These are phyloP conservation scores for Acrossocheilus fasciatus DNA, from an alignment of 2,797 vertebrate genomes.

Conservation along the genomic window DNA sequence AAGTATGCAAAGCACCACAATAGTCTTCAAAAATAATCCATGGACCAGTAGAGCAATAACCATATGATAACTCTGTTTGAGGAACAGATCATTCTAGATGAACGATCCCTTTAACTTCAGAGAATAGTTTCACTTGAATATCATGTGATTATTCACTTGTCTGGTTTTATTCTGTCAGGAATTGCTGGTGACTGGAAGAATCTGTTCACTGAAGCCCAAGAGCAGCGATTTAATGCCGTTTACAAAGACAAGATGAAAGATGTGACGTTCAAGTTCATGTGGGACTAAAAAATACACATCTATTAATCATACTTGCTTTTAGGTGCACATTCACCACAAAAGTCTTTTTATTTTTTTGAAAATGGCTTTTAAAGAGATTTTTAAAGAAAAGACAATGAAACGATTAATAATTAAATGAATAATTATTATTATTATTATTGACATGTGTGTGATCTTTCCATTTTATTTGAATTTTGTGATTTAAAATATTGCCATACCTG, in stretches of 20 bases:
- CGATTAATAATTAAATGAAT: not conserved
- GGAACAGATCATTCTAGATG: too few species aligned
- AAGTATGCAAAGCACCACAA: not conserved
- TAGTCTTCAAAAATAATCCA: not conserved
- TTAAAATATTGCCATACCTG: not conserved
- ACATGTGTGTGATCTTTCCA: not conserved
- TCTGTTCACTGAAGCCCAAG: constrained; percentile 67
- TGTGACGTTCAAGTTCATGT: constrained; percentile 71
- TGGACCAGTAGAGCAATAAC: too few species aligned
- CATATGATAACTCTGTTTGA: too few species aligned
- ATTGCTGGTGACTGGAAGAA: constrained; percentile 80
- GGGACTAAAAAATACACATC: constrained; percentile 63
- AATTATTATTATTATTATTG: not conserved
- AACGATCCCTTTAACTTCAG: too few species aligned
- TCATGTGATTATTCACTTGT: not conserved
- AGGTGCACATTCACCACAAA: not conserved
- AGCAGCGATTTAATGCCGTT: constrained; percentile 68
- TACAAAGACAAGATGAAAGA: constrained; percentile 75
- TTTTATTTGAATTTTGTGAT: not conserved
- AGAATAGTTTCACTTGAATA: not conserved
- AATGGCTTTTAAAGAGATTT: not conserved
- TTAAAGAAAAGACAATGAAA: not conserved
- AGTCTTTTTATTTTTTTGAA: too few species aligned
- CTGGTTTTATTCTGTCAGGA: constrained; percentile 63
- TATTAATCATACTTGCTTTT: too few species aligned